A percentile compares a stretch with the other conserved stretches of the same genome.
Evolutionary conservation across 2,113 vertebrate genomes (phyloP).

Genomic region (Gila orcuttii): DNA sequence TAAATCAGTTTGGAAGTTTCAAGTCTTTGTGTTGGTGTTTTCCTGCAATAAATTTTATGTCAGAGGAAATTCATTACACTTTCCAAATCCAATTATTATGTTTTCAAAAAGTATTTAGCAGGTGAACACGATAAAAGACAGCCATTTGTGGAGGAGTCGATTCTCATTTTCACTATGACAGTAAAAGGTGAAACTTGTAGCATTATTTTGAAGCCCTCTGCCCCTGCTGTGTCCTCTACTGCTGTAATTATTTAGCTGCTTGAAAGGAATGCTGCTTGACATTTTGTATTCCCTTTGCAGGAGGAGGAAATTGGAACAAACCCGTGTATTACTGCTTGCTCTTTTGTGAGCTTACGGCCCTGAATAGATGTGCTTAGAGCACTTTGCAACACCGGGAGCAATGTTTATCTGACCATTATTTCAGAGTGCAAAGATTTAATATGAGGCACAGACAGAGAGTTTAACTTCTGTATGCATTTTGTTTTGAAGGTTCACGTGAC

Average conservation of each 20-base stretch:
- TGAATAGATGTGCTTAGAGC: constrained; percentile 60
- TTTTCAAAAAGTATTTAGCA: constrained; percentile 41
- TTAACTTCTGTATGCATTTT: constrained; percentile 1
- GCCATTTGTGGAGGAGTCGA: constrained; percentile 6
- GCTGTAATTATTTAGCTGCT: constrained; percentile 69
- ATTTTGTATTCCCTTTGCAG: constrained; percentile 69
- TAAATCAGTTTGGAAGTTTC: constrained; percentile 19
- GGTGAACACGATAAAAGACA: constrained; percentile 34
- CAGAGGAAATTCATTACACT: background rate
- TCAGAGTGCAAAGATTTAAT: constrained; percentile 33
- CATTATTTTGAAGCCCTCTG: constrained; percentile 58
- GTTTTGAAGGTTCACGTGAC: background rate
- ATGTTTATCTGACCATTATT: constrained; percentile 48
- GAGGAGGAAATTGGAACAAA: constrained; percentile 68
- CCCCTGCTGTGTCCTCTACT: constrained; percentile 58
- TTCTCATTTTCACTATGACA: constrained; percentile 44
- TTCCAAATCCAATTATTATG: constrained; percentile 33
- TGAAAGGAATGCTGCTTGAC: constrained; percentile 71
- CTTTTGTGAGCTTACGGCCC: constrained; percentile 59
- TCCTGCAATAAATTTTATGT: background rate
- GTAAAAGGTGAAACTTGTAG: constrained; percentile 61
- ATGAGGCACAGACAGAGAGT: constrained; percentile 17
- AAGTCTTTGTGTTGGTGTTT: constrained; percentile 4
- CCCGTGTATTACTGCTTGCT: constrained; percentile 61
- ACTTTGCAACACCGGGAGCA: constrained; percentile 43